Conservation (phyloP, 1,140 invertebrate species). For the Drosophila sp. region DNA sequence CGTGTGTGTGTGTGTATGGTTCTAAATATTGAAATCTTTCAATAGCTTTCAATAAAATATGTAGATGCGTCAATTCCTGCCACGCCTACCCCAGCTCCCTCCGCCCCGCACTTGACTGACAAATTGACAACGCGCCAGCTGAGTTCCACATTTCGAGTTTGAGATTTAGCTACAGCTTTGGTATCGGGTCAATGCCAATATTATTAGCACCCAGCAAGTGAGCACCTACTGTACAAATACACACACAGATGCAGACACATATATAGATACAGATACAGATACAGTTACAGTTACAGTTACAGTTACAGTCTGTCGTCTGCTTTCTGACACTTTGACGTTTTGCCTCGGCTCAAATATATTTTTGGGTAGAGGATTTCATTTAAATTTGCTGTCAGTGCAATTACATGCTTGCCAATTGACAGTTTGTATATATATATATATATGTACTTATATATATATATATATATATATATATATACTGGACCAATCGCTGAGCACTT, state of each 20-base stretch:
- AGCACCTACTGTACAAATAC: constrained; percentile 4
- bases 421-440: background rate
- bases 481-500: background rate
- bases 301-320: constrained; percentile 58
- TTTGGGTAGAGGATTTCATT: constrained; percentile 67
- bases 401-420: constrained; percentile 64
- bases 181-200: constrained; percentile 77
- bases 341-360: constrained; percentile 27
- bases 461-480: constrained; percentile 14
- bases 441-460: background rate
- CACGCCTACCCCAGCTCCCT: background rate
- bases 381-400: constrained; percentile 83
- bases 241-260: constrained; percentile 9
- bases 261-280: background rate
- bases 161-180: constrained; percentile 23
- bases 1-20: constrained; percentile 11
- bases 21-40: constrained; percentile 78
- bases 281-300: constrained; percentile 1
- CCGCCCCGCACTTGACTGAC: constrained; percentile 9
- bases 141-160: constrained; percentile 70
- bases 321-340: constrained; percentile 79
- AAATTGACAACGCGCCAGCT: constrained; percentile 80
- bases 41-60: constrained; percentile 84
- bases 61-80: constrained; percentile 65
- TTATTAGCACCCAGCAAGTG: constrained; percentile 61